Evolutionary conservation across 2,113 vertebrate genomes (phyloP).

Genomic region (Charadrius vociferus): DNA sequence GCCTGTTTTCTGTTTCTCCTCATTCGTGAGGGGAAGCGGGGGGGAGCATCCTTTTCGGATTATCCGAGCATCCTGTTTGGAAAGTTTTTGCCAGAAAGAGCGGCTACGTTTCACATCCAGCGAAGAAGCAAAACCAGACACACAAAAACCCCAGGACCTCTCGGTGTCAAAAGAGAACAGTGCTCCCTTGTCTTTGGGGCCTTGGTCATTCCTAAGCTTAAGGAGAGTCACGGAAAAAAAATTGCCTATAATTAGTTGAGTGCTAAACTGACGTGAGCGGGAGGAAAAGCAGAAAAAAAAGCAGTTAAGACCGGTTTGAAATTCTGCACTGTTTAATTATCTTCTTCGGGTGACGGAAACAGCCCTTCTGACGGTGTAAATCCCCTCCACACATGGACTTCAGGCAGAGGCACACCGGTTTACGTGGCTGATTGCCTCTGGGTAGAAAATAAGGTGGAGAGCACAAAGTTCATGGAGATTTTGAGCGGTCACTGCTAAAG

Average conservation of each 20-base stretch:
- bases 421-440: accelerated
- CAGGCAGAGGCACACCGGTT: not conserved
- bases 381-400: not conserved
- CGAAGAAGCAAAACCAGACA: not conserved
- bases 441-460: not conserved
- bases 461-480: not conserved
- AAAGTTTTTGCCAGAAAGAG: not conserved
- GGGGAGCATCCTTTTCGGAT: not conserved
- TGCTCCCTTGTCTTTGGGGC: not conserved
- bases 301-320: not conserved
- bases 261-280: not conserved
- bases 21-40: not conserved
- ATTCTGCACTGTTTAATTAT: not conserved
- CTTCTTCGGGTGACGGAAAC: not conserved
- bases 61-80: conserved; percentile 16
- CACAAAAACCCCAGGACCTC: not conserved
- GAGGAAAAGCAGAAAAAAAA: not conserved
- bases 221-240: not conserved
- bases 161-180: not conserved
- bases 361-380: not conserved
- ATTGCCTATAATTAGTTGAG: not conserved
- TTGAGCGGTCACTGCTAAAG: not conserved
- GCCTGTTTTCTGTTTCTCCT: not conserved
- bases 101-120: not conserved
- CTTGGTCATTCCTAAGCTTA: not conserved